These are phyloP conservation scores for Zaprionus inermis DNA, from an alignment of 1,140 invertebrate species.

Conservation along the genomic window DNA sequence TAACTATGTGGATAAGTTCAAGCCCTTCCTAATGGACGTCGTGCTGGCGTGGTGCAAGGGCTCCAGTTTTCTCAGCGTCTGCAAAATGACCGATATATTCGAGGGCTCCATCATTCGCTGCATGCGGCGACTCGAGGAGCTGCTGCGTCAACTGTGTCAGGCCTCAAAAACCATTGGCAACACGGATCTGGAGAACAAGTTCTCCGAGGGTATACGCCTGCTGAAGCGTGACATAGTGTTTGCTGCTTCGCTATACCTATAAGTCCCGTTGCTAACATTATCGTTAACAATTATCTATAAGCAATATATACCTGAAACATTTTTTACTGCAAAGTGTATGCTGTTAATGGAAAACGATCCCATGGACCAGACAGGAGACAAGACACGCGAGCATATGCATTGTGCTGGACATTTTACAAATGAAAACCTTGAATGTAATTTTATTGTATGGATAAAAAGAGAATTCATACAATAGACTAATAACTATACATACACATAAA, in stretches of 20 bases:
- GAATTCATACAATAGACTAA: conserved; percentile 16
- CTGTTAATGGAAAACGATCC: too few relatives aligned
- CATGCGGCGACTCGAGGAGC: conserved; percentile 98
- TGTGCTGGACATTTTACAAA: conserved; percentile 37
- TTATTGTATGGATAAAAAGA: conserved; percentile 6
- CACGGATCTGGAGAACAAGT: conserved; percentile 97
- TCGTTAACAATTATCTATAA: conserved; percentile 6
- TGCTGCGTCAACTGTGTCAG: conserved; percentile 97
- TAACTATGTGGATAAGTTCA: conserved; percentile 96
- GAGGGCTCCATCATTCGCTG: conserved; percentile 99
- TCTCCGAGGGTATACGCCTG: conserved; percentile 95
- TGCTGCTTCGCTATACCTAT: conserved; percentile 98
- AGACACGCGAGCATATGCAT: conserved; percentile 2
- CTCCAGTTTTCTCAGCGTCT: conserved; percentile 95
- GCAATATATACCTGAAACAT: not conserved
- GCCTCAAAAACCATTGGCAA: conserved; percentile 99
- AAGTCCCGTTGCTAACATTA: conserved; percentile 69
- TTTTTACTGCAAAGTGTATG: not conserved
- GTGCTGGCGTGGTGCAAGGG: conserved; percentile 98
- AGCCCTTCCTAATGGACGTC: conserved; percentile 98
- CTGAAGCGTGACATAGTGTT: conserved; percentile 99
- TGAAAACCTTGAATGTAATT: conserved; percentile 3
- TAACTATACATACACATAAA: conserved; percentile 41
- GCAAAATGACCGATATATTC: conserved; percentile 99
- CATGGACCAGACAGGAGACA: not conserved